These are phyloP conservation scores for Acanthurus tractus DNA, from an alignment of 2,797 vertebrate species.

Conservation along the genomic window DNA sequence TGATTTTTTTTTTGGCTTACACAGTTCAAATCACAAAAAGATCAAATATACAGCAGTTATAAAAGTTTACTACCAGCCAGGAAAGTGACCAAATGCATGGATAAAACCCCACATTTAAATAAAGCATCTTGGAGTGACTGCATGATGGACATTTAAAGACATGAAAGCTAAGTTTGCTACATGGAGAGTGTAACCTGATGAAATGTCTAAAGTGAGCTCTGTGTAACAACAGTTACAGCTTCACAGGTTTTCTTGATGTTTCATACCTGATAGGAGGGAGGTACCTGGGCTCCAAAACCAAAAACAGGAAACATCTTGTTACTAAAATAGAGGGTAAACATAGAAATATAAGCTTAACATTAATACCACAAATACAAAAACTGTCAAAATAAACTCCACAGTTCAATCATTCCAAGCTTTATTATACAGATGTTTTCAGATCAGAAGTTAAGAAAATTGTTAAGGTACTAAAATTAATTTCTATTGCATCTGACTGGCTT, in stretches of 20 bases:
- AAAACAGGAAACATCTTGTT: slow-evolving; percentile 98
- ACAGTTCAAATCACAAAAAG: not conserved
- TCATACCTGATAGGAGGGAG: slow-evolving; percentile 90
- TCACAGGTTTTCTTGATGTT: not conserved
- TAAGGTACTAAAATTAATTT: no score
- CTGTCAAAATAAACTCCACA: no score
- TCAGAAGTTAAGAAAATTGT: no score
- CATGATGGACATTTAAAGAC: not conserved
- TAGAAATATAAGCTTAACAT: not conserved
- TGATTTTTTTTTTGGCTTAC: not conserved
- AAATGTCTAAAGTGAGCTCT: not conserved
- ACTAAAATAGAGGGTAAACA: slow-evolving; percentile 73
- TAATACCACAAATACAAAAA: not conserved
- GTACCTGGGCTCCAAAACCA: slow-evolving; percentile 96
- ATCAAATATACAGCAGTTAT: no score
- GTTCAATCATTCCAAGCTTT: no score
- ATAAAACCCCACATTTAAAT: not conserved
- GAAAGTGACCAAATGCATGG: not conserved
- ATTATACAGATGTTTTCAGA: no score
- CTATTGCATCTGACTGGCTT: no score
- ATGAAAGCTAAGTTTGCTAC: not conserved
- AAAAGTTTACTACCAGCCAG: not conserved
- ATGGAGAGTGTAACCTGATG: not conserved
- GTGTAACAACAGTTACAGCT: not conserved
- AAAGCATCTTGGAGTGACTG: not conserved